Conservation (phyloP, 2,797 vertebrate species). For the Ispidina picta region DNA sequence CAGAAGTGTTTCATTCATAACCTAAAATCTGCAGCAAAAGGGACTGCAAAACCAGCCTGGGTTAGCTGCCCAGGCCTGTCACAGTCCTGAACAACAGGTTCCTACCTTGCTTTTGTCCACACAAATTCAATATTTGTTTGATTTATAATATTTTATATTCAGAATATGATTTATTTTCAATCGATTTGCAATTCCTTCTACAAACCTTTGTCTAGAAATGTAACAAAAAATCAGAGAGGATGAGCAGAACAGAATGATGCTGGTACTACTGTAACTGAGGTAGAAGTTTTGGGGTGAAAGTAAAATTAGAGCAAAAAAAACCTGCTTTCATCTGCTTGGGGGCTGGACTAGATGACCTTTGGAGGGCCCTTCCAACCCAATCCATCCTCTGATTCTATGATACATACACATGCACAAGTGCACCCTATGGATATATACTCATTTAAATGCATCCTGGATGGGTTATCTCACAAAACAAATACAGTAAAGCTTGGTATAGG, state of each 20-base stretch:
- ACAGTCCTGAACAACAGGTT: neutral
- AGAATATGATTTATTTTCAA: neutral
- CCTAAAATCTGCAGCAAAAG: neutral
- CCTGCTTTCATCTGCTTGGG: neutral
- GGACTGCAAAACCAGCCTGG: neutral
- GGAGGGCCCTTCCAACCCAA: too few species aligned
- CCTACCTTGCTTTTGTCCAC: neutral
- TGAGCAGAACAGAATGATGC: neutral
- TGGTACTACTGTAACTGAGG: too few species aligned
- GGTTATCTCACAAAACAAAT: too few species aligned
- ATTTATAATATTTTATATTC: neutral
- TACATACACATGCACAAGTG: neutral
- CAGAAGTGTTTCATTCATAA: neutral
- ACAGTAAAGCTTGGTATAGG: neutral
- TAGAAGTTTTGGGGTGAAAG: neutral
- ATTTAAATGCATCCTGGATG: neutral
- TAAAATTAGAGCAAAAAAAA: neutral
- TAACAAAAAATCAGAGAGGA: neutral
- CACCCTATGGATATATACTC: too few species aligned
- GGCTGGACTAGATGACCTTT: too few species aligned
- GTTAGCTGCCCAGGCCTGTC: neutral
- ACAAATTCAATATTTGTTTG: neutral
- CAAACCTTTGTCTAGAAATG: neutral
- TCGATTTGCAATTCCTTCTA: neutral
- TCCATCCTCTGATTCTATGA: too few species aligned